These are phyloP conservation scores for Acropternis orthonyx DNA, from an alignment of 2,797 vertebrate species.

Conservation along the genomic window DNA sequence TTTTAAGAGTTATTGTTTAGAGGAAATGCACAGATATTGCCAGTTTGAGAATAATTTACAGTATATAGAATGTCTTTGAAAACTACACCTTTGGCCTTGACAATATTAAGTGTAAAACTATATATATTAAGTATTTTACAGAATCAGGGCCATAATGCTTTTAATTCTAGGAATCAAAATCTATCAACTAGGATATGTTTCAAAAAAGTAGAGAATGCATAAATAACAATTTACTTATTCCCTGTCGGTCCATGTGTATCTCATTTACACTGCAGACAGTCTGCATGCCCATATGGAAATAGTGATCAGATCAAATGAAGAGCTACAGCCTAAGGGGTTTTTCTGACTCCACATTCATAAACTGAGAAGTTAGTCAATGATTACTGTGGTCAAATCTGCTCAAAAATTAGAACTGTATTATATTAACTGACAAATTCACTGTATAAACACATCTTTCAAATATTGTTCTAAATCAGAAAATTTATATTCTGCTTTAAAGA, in stretches of 20 bases:
- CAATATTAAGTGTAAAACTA: not conserved
- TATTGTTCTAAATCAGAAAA: not conserved
- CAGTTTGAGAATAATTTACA: not conserved
- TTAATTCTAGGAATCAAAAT: not conserved
- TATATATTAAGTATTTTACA: not conserved
- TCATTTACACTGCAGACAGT: slow-evolving; percentile 1
- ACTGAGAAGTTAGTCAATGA: slow-evolving; percentile 9
- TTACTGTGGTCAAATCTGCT: not conserved
- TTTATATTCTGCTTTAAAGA: not conserved
- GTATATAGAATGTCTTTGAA: not conserved
- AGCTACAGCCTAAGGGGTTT: not conserved
- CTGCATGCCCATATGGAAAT: slow-evolving; percentile 1
- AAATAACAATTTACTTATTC: not conserved
- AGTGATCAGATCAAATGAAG: slow-evolving; percentile 6
- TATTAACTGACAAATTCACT: not conserved
- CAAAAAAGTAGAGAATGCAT: not conserved
- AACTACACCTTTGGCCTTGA: not conserved
- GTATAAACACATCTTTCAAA: not conserved
- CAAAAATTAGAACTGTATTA: not conserved
- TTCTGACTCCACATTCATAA: not conserved
- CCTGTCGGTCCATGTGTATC: not conserved
- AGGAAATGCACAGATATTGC: not conserved
- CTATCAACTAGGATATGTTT: not conserved
- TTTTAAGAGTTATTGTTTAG: not conserved
- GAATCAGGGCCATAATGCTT: not conserved